A percentile compares a stretch with the other conserved stretches of the same genome.
Evolutionary conservation across 2,797 vertebrate genomes (phyloP).

Genomic region (Peromyscus attwateri): DNA sequence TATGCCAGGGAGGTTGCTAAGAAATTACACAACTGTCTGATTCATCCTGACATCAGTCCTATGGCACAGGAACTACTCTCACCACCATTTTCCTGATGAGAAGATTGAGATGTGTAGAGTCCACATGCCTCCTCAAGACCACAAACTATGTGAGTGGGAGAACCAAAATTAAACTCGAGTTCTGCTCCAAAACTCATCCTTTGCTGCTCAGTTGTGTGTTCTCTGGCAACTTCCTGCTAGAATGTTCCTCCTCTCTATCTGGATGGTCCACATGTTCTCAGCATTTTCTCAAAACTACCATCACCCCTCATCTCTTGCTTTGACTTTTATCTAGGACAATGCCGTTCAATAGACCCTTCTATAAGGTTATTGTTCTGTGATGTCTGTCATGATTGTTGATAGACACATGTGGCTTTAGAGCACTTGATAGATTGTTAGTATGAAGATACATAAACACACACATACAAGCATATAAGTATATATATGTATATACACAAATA

Average conservation of each 20-base stretch:
- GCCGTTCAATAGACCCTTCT: neutral
- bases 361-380: neutral
- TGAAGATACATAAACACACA: neutral
- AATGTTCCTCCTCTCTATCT: neutral
- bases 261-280: neutral
- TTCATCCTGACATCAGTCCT: neutral
- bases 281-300: neutral
- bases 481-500: neutral
- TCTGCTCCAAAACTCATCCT: neutral
- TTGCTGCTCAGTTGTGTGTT: neutral
- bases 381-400: neutral
- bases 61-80: neutral
- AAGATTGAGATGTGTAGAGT: neutral
- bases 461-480: neutral
- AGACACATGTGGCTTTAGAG: conserved; percentile 31
- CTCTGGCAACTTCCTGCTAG: neutral
- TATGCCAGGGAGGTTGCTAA: neutral
- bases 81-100: neutral
- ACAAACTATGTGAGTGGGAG: neutral
- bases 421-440: neutral
- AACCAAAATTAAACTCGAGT: neutral
- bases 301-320: neutral
- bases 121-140: neutral
- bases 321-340: neutral
- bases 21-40: neutral